Conservation (phyloP, 1,140 invertebrate species). For the Teleopsis dalmanni region DNA sequence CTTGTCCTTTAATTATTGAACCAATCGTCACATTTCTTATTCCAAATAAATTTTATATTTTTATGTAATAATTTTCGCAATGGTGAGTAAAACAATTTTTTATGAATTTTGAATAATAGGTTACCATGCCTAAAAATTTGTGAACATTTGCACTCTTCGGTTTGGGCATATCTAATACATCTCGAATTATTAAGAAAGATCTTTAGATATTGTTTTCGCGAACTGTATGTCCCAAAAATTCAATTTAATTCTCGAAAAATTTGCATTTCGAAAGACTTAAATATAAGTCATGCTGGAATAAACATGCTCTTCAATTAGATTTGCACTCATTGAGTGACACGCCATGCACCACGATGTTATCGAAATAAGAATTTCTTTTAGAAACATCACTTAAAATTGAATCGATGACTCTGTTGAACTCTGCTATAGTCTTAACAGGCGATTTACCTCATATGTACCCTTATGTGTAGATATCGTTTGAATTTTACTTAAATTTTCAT, state of each 20-base stretch:
- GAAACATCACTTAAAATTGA: neutral
- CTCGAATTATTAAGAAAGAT: slow-evolving; percentile 13
- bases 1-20: neutral
- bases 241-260: slow-evolving; percentile 16
- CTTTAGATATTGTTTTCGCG: neutral
- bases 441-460: slow-evolving; percentile 31
- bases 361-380: slow-evolving; percentile 7
- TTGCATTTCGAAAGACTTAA: slow-evolving; percentile 13
- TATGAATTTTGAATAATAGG: slow-evolving; percentile 19
- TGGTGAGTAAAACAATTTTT: slow-evolving; percentile 16
- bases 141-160: slow-evolving; percentile 9
- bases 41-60: neutral
- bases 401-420: slow-evolving; percentile 1
- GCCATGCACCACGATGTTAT: slow-evolving; percentile 4
- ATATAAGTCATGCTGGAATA: slow-evolving; percentile 11
- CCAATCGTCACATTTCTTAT: neutral
- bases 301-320: neutral
- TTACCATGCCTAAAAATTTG: slow-evolving; percentile 17
- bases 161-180: slow-evolving; percentile 16
- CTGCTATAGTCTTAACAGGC: slow-evolving; percentile 23
- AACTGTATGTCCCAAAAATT: slow-evolving; percentile 14
- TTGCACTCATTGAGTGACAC: neutral
- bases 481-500: slow-evolving; percentile 20
- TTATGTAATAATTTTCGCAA: slow-evolving; percentile 13
- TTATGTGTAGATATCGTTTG: slow-evolving; percentile 32